Evolutionary conservation across 64 coral and sea anemone species (phyloP).

Genomic region (Stichodactyla mertensii): DNA sequence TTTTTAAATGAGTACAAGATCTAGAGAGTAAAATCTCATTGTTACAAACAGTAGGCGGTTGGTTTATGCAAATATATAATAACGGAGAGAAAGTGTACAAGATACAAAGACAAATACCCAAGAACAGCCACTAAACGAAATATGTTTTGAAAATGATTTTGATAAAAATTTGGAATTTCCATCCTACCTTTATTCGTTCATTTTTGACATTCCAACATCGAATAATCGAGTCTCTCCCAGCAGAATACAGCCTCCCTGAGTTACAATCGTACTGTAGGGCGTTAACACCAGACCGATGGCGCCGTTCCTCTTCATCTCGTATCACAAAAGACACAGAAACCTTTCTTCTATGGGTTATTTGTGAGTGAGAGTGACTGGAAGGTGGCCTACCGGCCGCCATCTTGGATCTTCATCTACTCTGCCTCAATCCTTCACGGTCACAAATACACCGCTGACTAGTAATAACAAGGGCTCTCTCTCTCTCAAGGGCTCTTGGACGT

Average conservation of each 20-base stretch:
- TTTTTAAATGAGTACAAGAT: background rate
- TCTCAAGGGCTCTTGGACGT: too few relatives aligned
- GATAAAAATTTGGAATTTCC: background rate
- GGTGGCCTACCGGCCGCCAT: slow-evolving; percentile 86
- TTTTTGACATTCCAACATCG: slow-evolving; percentile 77
- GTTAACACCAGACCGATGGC: slow-evolving; percentile 84
- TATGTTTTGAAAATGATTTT: background rate
- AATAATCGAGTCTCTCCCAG: slow-evolving; percentile 94
- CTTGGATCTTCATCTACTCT: slow-evolving; percentile 41
- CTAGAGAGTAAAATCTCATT: background rate
- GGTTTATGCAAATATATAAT: background rate
- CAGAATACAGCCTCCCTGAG: slow-evolving; percentile 65
- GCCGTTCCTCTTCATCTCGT: slow-evolving; percentile 79
- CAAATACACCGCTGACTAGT: background rate
- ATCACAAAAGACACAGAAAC: slow-evolving; percentile 96
- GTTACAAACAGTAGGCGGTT: background rate
- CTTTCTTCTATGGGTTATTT: slow-evolving; percentile 75
- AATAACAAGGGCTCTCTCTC: background rate
- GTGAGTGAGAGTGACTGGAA: slow-evolving; percentile 57
- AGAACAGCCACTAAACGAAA: background rate
- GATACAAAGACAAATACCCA: background rate
- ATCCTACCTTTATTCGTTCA: slow-evolving; percentile 12
- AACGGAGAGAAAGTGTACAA: background rate
- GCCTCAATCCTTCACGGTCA: background rate
- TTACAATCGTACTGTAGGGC: slow-evolving; percentile 69